Conservation (phyloP, 2,113 vertebrate species). For the Nibea coibor region DNA sequence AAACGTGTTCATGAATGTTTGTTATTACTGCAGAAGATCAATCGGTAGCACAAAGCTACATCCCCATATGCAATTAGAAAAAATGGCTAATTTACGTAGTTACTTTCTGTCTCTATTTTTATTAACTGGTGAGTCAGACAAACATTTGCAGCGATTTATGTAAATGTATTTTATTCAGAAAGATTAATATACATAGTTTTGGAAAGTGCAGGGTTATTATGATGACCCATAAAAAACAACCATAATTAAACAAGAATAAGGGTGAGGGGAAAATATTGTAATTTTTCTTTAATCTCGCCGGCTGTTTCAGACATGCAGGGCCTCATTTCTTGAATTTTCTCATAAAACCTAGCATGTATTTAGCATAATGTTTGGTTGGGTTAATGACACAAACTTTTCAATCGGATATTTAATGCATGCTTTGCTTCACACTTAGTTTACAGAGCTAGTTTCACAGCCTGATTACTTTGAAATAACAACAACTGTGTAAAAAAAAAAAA, state of each 20-base stretch:
- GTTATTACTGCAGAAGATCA: not conserved
- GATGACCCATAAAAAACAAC: not conserved
- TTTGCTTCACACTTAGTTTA: constrained; percentile 21
- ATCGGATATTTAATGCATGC: not conserved
- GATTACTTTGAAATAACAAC: not conserved
- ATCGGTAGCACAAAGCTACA: not conserved
- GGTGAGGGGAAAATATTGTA: too few relatives aligned
- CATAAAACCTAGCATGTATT: not conserved
- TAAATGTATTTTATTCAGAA: not conserved
- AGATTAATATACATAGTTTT: not conserved
- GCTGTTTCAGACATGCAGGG: not conserved
- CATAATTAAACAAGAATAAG: not conserved
- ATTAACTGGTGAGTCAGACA: not conserved
- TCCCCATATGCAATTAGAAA: not conserved
- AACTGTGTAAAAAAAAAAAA: constrained; percentile 12
- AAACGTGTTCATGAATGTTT: not conserved
- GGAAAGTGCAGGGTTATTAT: not conserved
- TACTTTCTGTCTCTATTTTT: not conserved
- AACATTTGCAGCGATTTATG: not conserved
- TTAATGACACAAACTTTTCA: not conserved
- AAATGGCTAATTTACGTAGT: not conserved
- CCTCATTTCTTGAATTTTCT: not conserved
- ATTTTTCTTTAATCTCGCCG: not conserved
- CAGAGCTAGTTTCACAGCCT: not conserved
- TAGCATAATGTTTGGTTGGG: not conserved